phyloP scores from a whole-genome alignment of 2,888 invertebrate species.

The Cyclophora albipunctata region DNA sequence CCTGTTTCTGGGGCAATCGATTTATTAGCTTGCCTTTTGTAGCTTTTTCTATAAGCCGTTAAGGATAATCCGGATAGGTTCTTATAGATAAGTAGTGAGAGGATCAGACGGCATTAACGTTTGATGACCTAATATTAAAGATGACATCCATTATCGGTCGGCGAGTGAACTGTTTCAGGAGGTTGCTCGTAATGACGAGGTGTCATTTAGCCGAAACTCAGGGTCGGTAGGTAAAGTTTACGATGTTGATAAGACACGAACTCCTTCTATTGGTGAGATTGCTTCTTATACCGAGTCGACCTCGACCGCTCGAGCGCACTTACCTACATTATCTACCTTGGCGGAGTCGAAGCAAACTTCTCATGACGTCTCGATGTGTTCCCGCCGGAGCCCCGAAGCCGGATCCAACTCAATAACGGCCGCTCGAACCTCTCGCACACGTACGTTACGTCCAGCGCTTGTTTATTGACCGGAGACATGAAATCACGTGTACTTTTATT shows the following conservation, averaged over 20 bases:
- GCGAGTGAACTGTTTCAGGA: constrained; percentile 10
- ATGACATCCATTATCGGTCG: constrained; percentile 15
- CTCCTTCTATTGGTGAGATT: constrained; percentile 34
- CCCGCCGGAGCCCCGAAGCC: neutral
- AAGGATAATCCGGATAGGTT: constrained; percentile 19
- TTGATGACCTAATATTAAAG: constrained; percentile 24
- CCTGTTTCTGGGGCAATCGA: constrained; percentile 24
- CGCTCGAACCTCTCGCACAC: too few species aligned
- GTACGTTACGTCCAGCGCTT: too few species aligned
- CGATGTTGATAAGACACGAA: constrained; percentile 57
- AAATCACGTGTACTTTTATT: too few species aligned
- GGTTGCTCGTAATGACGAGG: constrained; percentile 26
- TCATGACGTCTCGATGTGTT: constrained; percentile 16
- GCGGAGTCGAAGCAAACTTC: constrained; percentile 17
- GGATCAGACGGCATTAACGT: constrained; percentile 27
- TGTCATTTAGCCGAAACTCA: constrained; percentile 30
- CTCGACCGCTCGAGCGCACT: constrained; percentile 23
- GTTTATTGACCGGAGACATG: too few species aligned
- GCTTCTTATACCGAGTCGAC: constrained; percentile 34
- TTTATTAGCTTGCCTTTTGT: constrained; percentile 21
- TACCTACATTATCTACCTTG: constrained; percentile 21
- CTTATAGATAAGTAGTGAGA: constrained; percentile 19
- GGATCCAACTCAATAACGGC: too few species aligned
- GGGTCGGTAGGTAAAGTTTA: constrained; percentile 23
- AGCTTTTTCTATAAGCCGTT: constrained; percentile 21